Base-by-base conservation (phyloP, 2,113 vertebrate genomes). In the Zootoca vivipara region DNA sequence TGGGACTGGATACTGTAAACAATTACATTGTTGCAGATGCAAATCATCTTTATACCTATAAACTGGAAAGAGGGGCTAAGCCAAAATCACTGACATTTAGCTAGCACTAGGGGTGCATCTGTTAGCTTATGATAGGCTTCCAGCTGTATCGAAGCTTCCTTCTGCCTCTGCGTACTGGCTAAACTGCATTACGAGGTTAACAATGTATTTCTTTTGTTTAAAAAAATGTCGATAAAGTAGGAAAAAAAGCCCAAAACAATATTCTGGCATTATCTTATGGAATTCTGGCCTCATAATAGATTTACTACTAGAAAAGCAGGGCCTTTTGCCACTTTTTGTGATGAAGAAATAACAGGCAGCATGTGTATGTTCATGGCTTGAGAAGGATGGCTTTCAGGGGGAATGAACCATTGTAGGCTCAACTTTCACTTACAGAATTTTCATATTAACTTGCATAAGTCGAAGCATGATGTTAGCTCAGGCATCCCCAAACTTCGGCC, bases 1-100 rank as follows among this genome's bases (percentile, higher is more conserved):
- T 28, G 87, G 28, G 86, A 67, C 24, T 85, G 1, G 38, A 92
- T 40, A 28, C 5, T 28, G 1, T 85, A 52, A 82, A 1, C 79
- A 89, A 85, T 87, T 84, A 58, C 83, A 38, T 1, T 52, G 81
- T 20, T 92, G 67, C 38, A 38, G 42, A 69, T 67, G 85, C 7
- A 84, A 90, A 83, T 64, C 67, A 88, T 62, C 3, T 85, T 88
- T 38, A 70, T 33, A 62, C 87, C 89, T 73, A 1, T 75, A 85
- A 84, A 35, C 46, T 56, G 2, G 83, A 91, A 91, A 58, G 56
- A 83, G 56, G 18, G 77, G 33, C 13, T 77, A 4, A 38, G 20
- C 28, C 35, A 87, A 86, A 90, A 2, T 82, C 3, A 73, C 81
- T 69, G 46, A 4, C 12, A 18, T 1, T 82, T 64, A 77, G 0